Base-by-base conservation (phyloP, 1,140 invertebrate species). In the Heterodera carotae region DNA sequence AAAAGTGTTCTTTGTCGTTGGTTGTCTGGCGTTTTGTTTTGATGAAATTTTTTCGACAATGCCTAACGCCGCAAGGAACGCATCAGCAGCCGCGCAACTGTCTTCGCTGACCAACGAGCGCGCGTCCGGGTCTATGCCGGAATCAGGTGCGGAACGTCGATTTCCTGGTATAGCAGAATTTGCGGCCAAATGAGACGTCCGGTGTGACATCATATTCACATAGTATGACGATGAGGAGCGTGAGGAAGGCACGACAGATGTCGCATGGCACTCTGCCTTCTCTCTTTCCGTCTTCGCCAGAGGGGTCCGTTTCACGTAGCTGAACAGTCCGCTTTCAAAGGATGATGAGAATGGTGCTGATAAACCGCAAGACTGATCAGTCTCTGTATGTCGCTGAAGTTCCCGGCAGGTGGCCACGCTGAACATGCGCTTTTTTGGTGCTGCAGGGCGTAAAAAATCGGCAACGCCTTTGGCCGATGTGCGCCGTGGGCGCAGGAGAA, bases 41-140 rank as follows among this genome's bases (percentile, higher is more conserved):
- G 27, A 12, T 22, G 27, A 10, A 12, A 66, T 66, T 29, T 34
- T 6, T 34, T 34, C 62, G 29, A 31, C 62, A 12, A 66, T 27
- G 10, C 62, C 62, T 27, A 66, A 22, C 27, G 62, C 33, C n/a
- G 29, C 29, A 10, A 66, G 62, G 22, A 31, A 66, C 29, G 62
- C 62, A 27, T 66, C 62, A 25, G 62, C 62, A 12, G 22, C 8
- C 33, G 62, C 62, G 62, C 62, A 66, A n/a, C 62, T 84, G 29
- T 85, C 77, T 3, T 82, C 77, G 33, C 78, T 84, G 29, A 62
- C 76, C 22, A 86, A 80, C 5, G 84, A 85, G 18, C 82, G 59
- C n/a, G 68, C 77, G 71, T 84, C 83, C n/a, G 84, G 78, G 76
- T 84, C 83, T 48, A 85, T 84, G 39, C 83, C 83, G 0, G 83